Conservation (phyloP, 2,888 invertebrate genomes). For the Philonicus albiceps region DNA sequence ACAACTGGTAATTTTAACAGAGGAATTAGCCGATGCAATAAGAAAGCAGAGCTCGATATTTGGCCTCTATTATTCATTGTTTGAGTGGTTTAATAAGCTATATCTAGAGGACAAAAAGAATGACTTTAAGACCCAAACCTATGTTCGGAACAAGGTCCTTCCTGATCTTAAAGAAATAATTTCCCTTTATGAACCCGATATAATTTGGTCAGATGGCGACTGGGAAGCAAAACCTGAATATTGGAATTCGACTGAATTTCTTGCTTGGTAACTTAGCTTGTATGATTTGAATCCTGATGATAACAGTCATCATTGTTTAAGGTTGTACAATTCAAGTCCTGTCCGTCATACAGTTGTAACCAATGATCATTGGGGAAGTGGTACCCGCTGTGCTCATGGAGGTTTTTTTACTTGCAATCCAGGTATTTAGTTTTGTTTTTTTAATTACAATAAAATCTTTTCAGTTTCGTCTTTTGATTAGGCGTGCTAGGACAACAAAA, state of each 20-base stretch:
- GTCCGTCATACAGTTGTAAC: conserved; percentile 87
- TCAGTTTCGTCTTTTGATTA: conserved; percentile 51
- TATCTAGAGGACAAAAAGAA: conserved; percentile 76
- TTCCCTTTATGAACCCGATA: conserved; percentile 73
- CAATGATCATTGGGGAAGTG: conserved; percentile 93
- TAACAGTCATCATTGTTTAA: not conserved
- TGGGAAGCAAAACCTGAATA: conserved; percentile 87
- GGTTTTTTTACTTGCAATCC: conserved; percentile 80
- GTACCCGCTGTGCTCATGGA: conserved; percentile 83
- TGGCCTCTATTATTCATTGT: conserved; percentile 86
- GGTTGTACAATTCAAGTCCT: conserved; percentile 71
- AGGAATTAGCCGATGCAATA: conserved; percentile 75
- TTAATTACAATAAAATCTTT: not conserved
- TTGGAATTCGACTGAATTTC: conserved; percentile 83
- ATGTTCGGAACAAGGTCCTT: conserved; percentile 75
- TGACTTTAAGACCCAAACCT: conserved; percentile 71
- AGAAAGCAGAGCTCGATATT: conserved; percentile 72
- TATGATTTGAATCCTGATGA: not conserved
- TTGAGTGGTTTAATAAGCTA: conserved; percentile 87
- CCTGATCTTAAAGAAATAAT: conserved; percentile 85
- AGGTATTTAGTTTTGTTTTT: not conserved
- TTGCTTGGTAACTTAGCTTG: conserved; percentile 71
- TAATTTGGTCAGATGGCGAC: conserved; percentile 96
- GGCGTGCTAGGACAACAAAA: conserved; percentile 78
- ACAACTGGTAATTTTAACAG: conserved; percentile 48